A percentile compares a stretch with the other conserved stretches of the same genome.
phyloP scores from a whole-genome alignment of 1,140 invertebrate genomes.

The Drosophila erecta region DNA sequence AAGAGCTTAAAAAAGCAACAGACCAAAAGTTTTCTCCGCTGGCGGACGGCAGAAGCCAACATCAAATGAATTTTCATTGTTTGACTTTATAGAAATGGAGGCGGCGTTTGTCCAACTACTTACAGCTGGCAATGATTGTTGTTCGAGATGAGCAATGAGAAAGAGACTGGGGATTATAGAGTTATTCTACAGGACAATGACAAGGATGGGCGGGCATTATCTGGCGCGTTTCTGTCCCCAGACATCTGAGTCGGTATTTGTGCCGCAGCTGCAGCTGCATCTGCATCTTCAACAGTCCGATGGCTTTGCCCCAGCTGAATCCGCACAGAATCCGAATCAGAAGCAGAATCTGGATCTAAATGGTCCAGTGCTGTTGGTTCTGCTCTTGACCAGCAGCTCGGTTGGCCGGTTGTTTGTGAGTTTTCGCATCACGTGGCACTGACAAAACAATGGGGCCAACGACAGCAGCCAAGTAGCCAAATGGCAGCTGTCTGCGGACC shows the following conservation, averaged over 20 bases:
- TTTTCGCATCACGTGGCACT: constrained; percentile 77
- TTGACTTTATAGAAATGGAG: constrained; percentile 35
- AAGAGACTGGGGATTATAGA: constrained; percentile 50
- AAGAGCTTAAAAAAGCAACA: constrained; percentile 5
- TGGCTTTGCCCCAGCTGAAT: constrained; percentile 33
- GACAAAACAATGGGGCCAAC: constrained; percentile 59
- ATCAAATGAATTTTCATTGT: constrained; percentile 53
- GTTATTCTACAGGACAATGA: constrained; percentile 61
- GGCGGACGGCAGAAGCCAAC: constrained; percentile 26
- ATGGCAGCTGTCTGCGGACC: constrained; percentile 61
- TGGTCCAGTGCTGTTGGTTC: constrained; percentile 52
- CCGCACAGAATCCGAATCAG: constrained; percentile 19
- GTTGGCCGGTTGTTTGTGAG: constrained; percentile 70
- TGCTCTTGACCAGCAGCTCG: constrained; percentile 71
- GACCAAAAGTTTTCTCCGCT: constrained; percentile 6
- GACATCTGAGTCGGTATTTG: constrained; percentile 39
- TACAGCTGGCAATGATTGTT: constrained; percentile 59
- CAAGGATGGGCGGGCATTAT: constrained; percentile 48
- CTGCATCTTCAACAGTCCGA: constrained; percentile 51
- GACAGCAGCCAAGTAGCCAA: constrained; percentile 48
- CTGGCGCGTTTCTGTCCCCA: constrained; percentile 51
- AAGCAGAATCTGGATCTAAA: constrained; percentile 21
- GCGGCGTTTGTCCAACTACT: constrained; percentile 45
- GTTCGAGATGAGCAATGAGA: constrained; percentile 45
- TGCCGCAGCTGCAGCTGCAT: constrained; percentile 33